Evolutionary conservation across 2,888 invertebrate genomes (phyloP).

Genomic region (Metellina segmentata): DNA sequence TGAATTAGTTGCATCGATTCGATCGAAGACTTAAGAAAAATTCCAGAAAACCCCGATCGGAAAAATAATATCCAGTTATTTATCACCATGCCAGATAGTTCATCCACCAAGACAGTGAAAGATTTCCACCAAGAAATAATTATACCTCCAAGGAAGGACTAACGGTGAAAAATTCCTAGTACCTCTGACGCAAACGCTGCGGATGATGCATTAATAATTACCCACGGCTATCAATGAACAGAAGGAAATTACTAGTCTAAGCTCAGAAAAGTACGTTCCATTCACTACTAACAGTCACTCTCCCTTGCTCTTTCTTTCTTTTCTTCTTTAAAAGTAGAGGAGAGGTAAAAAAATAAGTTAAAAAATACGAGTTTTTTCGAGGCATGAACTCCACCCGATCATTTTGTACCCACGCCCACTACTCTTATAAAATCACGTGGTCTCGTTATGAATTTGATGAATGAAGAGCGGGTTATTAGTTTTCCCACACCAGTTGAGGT

Average conservation of each 20-base stretch:
- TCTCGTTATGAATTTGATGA: conserved; percentile 70
- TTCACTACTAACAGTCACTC: not conserved
- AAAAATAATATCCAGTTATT: no score
- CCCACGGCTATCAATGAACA: not conserved
- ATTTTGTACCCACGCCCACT: conserved; percentile 68
- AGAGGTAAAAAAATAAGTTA: not conserved
- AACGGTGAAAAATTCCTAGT: not conserved
- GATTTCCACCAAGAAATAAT: not conserved
- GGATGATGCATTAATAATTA: not conserved
- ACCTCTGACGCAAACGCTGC: not conserved
- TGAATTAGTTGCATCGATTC: no score
- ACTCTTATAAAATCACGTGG: conserved; percentile 56
- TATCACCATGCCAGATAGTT: not conserved
- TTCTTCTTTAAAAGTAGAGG: not conserved
- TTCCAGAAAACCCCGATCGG: no score
- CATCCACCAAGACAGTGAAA: not conserved
- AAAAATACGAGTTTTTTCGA: not conserved
- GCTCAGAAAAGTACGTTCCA: not conserved
- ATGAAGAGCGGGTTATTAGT: conserved; percentile 61
- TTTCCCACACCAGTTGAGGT: conserved; percentile 67
- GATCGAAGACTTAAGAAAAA: no score
- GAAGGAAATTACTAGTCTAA: conserved; percentile 3
- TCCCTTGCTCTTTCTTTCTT: not conserved
- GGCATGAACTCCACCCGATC: conserved; percentile 56
- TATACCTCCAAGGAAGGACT: not conserved